Conservation (phyloP, 2,888 invertebrate species). For the Chymomyza procnemis region DNA sequence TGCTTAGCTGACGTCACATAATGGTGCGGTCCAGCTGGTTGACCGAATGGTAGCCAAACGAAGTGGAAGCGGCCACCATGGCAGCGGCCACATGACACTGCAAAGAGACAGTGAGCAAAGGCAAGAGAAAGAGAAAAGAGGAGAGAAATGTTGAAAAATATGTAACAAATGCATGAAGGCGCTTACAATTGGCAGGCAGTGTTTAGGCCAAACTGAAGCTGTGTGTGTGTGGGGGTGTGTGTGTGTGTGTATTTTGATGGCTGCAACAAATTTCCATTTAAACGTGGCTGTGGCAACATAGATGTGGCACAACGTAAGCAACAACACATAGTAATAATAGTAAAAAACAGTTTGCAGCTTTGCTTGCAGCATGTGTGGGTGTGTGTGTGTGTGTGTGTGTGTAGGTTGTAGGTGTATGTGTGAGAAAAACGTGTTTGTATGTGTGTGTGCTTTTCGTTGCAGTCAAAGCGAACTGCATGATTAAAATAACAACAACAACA, state of each 20-base stretch:
- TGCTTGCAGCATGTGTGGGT: constrained; percentile 30
- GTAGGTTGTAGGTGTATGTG: not conserved
- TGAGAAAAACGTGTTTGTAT: not conserved
- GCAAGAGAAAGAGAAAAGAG: not conserved
- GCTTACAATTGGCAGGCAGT: constrained; percentile 65
- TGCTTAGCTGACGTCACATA: constrained; percentile 79
- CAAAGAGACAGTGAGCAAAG: constrained; percentile 16
- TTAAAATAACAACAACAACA: constrained; percentile 44
- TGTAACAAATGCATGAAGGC: constrained; percentile 18
- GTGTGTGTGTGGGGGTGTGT: constrained; percentile 19
- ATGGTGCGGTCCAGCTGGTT: constrained; percentile 78
- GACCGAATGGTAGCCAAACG: constrained; percentile 78
- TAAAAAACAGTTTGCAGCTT: constrained; percentile 52
- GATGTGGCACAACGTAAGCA: constrained; percentile 37
- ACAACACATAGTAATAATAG: constrained; percentile 33
- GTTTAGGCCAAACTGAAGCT: constrained; percentile 22
- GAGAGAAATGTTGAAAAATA: not conserved
- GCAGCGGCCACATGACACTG: constrained; percentile 79
- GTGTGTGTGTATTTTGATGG: constrained; percentile 25
- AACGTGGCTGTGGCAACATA: constrained; percentile 51
- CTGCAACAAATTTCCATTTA: constrained; percentile 47
- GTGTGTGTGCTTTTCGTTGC: constrained; percentile 39
- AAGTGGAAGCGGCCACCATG: constrained; percentile 78
- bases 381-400: not conserved
- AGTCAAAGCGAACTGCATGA: constrained; percentile 69